phyloP scores from a whole-genome alignment of 2,113 vertebrate genomes.

The Periophthalmodon schlosseri region DNA sequence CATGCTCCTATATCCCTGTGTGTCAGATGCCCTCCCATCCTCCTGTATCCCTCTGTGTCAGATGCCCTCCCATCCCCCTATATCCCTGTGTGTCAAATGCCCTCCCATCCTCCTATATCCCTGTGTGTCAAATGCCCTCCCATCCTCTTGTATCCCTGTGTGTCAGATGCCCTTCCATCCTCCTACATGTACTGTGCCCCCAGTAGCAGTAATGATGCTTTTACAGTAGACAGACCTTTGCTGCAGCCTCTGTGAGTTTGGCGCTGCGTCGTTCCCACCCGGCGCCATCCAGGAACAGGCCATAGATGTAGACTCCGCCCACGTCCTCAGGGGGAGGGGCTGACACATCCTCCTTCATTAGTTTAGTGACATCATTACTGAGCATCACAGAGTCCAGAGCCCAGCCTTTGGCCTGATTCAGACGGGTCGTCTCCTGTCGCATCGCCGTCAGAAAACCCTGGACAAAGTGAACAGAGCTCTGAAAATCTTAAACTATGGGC shows the following conservation, averaged over 20 bases:
- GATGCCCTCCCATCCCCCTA: too few species aligned
- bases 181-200: too few species aligned
- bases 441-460: slow-evolving; percentile 86
- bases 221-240: slow-evolving; percentile 69
- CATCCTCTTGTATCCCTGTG: too few species aligned
- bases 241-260: slow-evolving; percentile 73
- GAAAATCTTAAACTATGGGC: too few species aligned
- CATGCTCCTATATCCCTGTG: too few species aligned
- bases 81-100: too few species aligned
- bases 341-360: slow-evolving; percentile 83
- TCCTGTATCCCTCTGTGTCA: too few species aligned
- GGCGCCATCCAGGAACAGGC: slow-evolving; percentile 83
- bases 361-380: slow-evolving; percentile 81
- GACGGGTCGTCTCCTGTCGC: slow-evolving; percentile 83
- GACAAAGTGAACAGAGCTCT: background rate
- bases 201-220: too few species aligned
- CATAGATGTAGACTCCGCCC: slow-evolving; percentile 83
- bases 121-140: too few species aligned
- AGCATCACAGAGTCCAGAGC: slow-evolving; percentile 82
- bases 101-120: too few species aligned
- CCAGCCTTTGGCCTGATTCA: slow-evolving; percentile 81
- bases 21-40: too few species aligned
- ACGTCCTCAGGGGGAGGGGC: slow-evolving; percentile 78
- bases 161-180: too few species aligned
- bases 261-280: slow-evolving; percentile 81